phyloP scores from a whole-genome alignment of 2,797 vertebrate genomes.

The Cheirogaleus major region DNA sequence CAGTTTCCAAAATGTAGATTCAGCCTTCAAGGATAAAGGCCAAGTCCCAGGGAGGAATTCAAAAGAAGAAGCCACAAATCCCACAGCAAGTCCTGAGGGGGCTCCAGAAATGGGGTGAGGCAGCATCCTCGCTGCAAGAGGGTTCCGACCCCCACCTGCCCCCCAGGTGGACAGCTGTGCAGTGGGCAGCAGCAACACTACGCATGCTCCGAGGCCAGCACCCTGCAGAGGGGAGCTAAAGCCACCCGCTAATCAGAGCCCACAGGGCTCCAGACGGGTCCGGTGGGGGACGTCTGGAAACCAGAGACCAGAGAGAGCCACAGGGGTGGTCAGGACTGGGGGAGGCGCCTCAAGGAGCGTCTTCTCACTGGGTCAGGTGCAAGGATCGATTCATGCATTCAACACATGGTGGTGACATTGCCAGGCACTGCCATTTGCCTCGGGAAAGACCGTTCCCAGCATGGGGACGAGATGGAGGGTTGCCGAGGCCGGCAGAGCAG shows the following conservation, averaged over 20 bases:
- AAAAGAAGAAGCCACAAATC: not conserved
- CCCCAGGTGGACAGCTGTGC: too few species aligned
- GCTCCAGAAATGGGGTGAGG: rapidly evolving
- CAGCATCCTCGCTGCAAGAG: not conserved
- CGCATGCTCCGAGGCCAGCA: not conserved
- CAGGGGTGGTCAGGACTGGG: not conserved
- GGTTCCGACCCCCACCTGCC: rapidly evolving
- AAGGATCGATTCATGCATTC: not conserved
- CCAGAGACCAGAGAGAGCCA: not conserved
- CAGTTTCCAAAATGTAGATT: not conserved
- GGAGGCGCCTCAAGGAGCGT: not conserved
- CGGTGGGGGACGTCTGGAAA: not conserved
- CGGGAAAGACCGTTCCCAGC: not conserved
- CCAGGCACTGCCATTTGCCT: not conserved
- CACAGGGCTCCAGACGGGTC: rapidly evolving
- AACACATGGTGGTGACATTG: not conserved
- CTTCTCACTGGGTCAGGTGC: not conserved
- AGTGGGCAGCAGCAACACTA: not conserved
- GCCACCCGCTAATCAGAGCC: not conserved
- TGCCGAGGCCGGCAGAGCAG: too few species aligned
- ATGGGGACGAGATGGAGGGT: not conserved
- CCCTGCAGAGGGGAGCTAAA: not conserved
- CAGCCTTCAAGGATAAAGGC: not conserved
- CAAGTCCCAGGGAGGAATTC: not conserved
- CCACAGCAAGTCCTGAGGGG: not conserved